phyloP scores from a whole-genome alignment of 2,888 invertebrate species.

The Epicampocera succincta region DNA sequence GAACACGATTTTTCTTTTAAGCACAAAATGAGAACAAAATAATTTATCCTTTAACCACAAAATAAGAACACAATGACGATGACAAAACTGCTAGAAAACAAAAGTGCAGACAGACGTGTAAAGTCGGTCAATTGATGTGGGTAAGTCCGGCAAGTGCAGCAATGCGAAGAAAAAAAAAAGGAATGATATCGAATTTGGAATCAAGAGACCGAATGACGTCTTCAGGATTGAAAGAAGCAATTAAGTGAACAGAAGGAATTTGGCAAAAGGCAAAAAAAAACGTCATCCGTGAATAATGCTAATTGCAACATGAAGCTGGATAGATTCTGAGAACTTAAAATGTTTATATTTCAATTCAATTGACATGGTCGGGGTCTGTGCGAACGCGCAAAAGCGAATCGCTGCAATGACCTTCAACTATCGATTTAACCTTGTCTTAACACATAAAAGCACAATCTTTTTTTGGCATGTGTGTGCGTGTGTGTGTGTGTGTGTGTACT shows the following conservation, averaged over 20 bases:
- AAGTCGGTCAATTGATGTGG: conserved; percentile 55
- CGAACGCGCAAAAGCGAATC: conserved; percentile 7
- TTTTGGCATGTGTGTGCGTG: neutral
- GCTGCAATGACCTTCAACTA: conserved; percentile 62
- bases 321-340: conserved; percentile 6
- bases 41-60: too few relatives aligned
- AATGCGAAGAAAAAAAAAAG: conserved; percentile 1
- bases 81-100: neutral
- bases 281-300: conserved; percentile 54
- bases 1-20: conserved; percentile 60
- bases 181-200: conserved; percentile 31
- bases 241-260: conserved; percentile 4
- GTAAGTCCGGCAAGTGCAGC: conserved; percentile 20
- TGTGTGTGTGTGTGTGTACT: too few relatives aligned
- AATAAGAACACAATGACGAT: neutral
- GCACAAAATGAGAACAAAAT: neutral
- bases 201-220: conserved; percentile 52
- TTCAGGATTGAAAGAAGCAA: conserved; percentile 37
- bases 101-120: conserved; percentile 19
- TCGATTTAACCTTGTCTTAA: conserved; percentile 56
- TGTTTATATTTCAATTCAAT: conserved; percentile 6
- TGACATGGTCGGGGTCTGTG: neutral
- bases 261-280: neutral
- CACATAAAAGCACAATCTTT: neutral
- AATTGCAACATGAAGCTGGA: conserved; percentile 44